Conservation (phyloP, 2,797 vertebrate genomes). For the Nothura maculosa region DNA sequence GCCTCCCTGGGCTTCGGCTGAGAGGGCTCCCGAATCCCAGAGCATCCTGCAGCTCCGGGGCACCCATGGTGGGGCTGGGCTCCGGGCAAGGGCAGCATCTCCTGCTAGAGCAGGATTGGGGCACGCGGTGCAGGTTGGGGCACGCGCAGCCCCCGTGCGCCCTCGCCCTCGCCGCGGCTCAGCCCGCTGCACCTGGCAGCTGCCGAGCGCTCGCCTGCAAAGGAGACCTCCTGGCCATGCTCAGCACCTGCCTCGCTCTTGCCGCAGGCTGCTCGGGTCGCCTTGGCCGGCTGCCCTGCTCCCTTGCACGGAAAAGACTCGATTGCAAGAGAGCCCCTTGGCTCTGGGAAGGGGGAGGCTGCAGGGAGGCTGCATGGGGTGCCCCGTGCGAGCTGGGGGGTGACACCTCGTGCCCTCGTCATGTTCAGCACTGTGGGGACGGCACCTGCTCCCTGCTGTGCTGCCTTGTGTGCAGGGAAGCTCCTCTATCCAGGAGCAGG, state of each 20-base stretch:
- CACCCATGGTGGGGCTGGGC: too few relatives aligned
- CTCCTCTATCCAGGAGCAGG: background rate
- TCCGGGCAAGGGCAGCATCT: background rate
- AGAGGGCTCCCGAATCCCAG: background rate
- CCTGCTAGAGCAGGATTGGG: too few relatives aligned
- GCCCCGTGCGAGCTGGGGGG: background rate
- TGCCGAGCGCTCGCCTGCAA: background rate
- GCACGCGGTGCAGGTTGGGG: too few relatives aligned
- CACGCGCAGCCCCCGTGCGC: background rate
- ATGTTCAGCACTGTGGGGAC: background rate
- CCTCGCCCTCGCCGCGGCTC: background rate
- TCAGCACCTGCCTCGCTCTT: rapidly evolving
- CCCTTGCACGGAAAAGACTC: background rate
- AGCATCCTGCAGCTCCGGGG: background rate
- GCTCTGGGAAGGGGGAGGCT: background rate
- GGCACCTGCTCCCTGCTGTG: background rate
- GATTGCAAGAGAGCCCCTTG: rapidly evolving
- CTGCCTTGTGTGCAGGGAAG: rapidly evolving
- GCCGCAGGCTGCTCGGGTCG: too few relatives aligned
- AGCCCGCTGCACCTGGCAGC: background rate
- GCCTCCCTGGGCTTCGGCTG: background rate
- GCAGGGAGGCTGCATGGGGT: background rate
- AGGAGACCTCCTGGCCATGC: background rate
- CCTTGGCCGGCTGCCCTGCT: background rate
- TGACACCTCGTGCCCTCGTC: background rate